Evolutionary conservation across 1,140 invertebrate species (phyloP).

Genomic region (Anagrus nilaparvatae): DNA sequence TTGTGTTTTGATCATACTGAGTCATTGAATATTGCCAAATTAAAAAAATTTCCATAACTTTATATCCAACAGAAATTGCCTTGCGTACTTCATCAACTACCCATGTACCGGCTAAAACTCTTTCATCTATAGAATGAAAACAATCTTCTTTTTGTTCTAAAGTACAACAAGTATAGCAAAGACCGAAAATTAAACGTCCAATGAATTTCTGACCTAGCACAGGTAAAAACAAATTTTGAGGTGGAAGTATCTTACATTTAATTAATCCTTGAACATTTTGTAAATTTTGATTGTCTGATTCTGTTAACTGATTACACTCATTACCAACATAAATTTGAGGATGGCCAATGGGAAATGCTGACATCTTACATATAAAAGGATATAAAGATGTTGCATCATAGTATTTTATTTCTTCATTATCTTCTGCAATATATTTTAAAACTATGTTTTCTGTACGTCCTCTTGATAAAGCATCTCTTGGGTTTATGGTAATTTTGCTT

Average conservation of each 20-base stretch:
- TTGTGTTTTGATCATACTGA: conserved; percentile 10
- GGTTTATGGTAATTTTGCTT: not conserved
- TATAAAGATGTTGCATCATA: conserved; percentile 30
- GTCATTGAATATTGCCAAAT: conserved; percentile 28
- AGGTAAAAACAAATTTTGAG: conserved; percentile 25
- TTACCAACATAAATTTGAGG: conserved; percentile 24
- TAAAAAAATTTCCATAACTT: conserved; percentile 29
- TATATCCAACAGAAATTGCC: conserved; percentile 30
- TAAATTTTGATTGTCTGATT: conserved; percentile 6
- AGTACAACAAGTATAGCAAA: conserved; percentile 23
- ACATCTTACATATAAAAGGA: conserved; percentile 22
- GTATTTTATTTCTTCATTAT: conserved; percentile 28
- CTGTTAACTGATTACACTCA: conserved; percentile 5
- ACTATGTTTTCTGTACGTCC: conserved; percentile 29
- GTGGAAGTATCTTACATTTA: conserved; percentile 27
- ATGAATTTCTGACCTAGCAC: conserved; percentile 23
- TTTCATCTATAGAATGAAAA: conserved; percentile 18
- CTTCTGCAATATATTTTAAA: conserved; percentile 20
- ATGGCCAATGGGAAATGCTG: conserved; percentile 29
- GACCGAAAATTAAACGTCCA: conserved; percentile 25
- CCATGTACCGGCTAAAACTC: conserved; percentile 31
- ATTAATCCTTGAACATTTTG: conserved; percentile 19
- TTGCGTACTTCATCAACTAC: conserved; percentile 30
- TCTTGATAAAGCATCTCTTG: conserved; percentile 26
- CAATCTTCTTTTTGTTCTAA: not conserved